Evolutionary conservation across 2,888 invertebrate genomes (phyloP).

Genomic region (Tenthredo scrophulariae): DNA sequence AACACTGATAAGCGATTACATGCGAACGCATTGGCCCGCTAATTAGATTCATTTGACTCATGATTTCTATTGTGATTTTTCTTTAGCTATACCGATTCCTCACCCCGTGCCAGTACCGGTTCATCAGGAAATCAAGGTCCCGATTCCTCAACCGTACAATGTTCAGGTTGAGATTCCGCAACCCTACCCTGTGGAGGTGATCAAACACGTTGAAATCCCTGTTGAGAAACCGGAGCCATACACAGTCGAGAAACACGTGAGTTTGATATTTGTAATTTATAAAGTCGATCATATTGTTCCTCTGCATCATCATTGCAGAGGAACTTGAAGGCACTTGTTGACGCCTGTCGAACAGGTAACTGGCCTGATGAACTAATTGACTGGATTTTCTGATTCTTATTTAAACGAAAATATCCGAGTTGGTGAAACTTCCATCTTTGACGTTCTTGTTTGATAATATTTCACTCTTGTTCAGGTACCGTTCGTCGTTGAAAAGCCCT

Average conservation of each 20-base stretch:
- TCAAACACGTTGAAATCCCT: slow-evolving; percentile 81
- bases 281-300: background rate
- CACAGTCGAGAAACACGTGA: slow-evolving; percentile 80
- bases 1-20: background rate
- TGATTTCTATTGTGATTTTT: background rate
- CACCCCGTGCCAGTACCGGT: slow-evolving; percentile 81
- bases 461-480: slow-evolving; percentile 75
- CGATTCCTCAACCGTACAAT: slow-evolving; percentile 82
- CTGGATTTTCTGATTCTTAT: background rate
- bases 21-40: background rate
- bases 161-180: slow-evolving; percentile 79
- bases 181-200: slow-evolving; percentile 78
- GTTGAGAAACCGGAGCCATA: slow-evolving; percentile 81
- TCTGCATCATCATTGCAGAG: background rate
- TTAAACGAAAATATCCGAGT: background rate
- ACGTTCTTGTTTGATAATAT: background rate
- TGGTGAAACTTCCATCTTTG: background rate
- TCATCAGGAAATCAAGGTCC: slow-evolving; percentile 80
- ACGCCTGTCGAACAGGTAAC: background rate
- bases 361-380: background rate
- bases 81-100: slow-evolving; percentile 80
- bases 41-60: background rate
- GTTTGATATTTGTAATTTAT: slow-evolving; percentile 50
- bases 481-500: slow-evolving; percentile 82
- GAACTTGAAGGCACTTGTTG: background rate